Base-by-base conservation (phyloP, 2,888 invertebrate species). In the Plebejus melissa region DNA sequence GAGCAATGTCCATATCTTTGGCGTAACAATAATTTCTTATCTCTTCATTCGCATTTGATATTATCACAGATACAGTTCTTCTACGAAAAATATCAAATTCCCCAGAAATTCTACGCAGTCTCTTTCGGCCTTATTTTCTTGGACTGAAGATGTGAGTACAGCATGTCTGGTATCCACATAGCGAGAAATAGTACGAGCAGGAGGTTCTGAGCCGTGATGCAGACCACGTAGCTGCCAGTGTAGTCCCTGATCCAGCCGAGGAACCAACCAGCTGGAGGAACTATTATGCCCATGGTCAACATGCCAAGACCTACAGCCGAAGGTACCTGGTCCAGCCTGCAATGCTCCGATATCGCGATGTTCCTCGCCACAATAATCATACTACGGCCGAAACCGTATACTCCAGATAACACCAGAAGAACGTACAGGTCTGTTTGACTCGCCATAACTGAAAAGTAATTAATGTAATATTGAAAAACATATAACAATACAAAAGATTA, bases 361-460 rank as follows among this genome's bases (percentile, higher is more conserved):
- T 96, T 96, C 82, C 96, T 95, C 79, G 96, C 95, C 0, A 96
- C 95, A n/a, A 97, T 95, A 0, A 96, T 95, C 82, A 96, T 95
- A 74, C 97, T 96, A 79, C 97, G 94, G 38, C 96, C 94, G 81
- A 96, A 95, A n/a, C 96, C 96, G 81, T 95, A 95, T 0, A 96
- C 84, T 11, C 94, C 88, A 1, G 96, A 94, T 85, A 95, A 91
- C 0, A 87, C 80, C 5, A 96, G 87, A 57, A 96, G 84, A 6
- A 91, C 86, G 0, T 83, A 84, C 54, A 95, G 87, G 46, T 94
- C 90, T 0, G 93, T 93, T 81, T 95, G 95, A 80, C 94, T 94
- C 0, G 95, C 96, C 80, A 96, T 82, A 74, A 95, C 96, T 94
- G 89, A 80, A 88, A 91, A 70, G 36, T 57, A 74, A 22, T 22